A percentile compares a stretch with the other conserved stretches of the same genome.
Conservation (phyloP, 2,888 invertebrate species). For the Stenodema calcarata region DNA sequence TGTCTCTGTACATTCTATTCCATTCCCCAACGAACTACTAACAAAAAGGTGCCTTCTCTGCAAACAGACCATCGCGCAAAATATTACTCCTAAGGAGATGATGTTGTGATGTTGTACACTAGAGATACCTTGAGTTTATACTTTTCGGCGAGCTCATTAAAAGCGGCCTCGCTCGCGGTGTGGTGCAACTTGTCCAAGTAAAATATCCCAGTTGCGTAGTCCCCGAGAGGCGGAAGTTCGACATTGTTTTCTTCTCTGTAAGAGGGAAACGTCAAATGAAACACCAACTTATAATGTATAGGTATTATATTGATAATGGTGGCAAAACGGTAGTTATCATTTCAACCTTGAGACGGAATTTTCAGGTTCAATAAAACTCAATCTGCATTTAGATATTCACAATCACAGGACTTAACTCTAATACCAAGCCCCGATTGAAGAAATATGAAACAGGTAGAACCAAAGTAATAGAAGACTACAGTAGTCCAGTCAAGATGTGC, state of each 20-base stretch:
- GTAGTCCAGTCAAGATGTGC: too few species aligned
- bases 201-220: conserved; percentile 95
- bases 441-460: too few species aligned
- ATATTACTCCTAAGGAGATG: neutral
- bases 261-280: neutral
- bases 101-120: neutral
- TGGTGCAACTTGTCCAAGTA: conserved; percentile 88
- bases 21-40: too few species aligned
- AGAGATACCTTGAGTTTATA: conserved; percentile 71
- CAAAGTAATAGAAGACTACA: too few species aligned
- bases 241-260: conserved; percentile 80
- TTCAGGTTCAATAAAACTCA: neutral
- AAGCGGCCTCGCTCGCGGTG: conserved; percentile 79
- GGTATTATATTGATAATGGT: too few species aligned
- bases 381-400: too few species aligned
- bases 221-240: conserved; percentile 83
- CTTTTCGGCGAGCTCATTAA: conserved; percentile 80
- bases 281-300: conserved; percentile 21
- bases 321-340: neutral
- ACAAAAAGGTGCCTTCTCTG: neutral
- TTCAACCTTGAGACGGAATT: neutral
- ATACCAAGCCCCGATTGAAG: too few species aligned
- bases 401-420: too few species aligned
- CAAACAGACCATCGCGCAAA: neutral
- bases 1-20: too few species aligned